Base-by-base conservation (phyloP, 2,113 vertebrate species). In the Tautogolabrus adspersus region DNA sequence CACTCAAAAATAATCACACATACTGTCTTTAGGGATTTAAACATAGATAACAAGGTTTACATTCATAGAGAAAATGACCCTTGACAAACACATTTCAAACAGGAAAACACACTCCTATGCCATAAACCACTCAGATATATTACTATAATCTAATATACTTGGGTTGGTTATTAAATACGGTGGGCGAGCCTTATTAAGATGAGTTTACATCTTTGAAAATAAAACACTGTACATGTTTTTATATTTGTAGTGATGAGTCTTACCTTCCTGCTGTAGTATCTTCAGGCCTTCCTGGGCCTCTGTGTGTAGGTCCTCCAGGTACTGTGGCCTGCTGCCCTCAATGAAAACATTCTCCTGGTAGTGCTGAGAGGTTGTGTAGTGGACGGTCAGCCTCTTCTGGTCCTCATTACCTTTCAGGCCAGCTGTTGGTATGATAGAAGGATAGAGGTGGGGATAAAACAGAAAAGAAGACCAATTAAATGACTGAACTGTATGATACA, bases 321-420 rank as follows among this genome's bases (percentile, higher is more conserved):
- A 95, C 21, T 96, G 95, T 0, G 97, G 94, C 18, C 97, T 93
- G 38, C 93, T 95, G 52, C 93, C 95, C 86, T 97, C 96, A 68
- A 97, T 97, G 94, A 99, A 99, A 46, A 97, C 95, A 64, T 99
- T 99, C 91, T 98, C 97, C 68, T 95, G 96, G 83, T 95, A 95
- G 63, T 96, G 95, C 18, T 81, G 93, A n/a, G 93, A 87, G 19
- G 91, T 81, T 0, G 44, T 93, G 89, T 92, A 96, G 92, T 93
- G 93, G 64, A 95, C 93, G 0, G 94, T 85, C 84, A 96, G 88
- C 77, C 90, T 90, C 91, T 94, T 93, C 70, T 96, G 95, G 0
- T 93, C 93, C 23, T 96, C 97, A 1, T 92, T 90, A 21, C 64
- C 79, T 85, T 97, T 98, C 44, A 95, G 86, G 66, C 88, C 89